phyloP scores from a whole-genome alignment of 1,140 invertebrate species.

The Drosophila serrata region DNA sequence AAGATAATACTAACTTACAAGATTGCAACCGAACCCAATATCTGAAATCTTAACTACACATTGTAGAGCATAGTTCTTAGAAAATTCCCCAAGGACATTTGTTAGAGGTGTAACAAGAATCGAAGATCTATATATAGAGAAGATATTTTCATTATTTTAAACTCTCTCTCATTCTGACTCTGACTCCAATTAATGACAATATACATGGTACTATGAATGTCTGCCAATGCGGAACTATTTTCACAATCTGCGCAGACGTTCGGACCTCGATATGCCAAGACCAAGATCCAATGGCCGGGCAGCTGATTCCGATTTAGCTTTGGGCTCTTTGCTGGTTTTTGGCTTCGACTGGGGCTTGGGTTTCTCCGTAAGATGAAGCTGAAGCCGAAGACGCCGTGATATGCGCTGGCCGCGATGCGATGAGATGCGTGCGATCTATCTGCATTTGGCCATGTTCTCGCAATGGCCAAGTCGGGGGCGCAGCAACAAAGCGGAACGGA shows the following conservation, averaged over 20 bases:
- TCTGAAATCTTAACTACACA: too few species aligned
- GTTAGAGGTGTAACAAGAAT: neutral
- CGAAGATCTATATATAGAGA: neutral
- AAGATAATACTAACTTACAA: neutral
- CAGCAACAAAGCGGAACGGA: conserved; percentile 45
- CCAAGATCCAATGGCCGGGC: conserved; percentile 51
- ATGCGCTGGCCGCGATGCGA: conserved; percentile 48
- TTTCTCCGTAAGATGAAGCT: conserved; percentile 57
- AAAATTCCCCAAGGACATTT: neutral
- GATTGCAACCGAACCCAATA: too few species aligned
- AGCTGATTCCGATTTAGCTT: conserved; percentile 47
- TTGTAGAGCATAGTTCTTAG: too few species aligned
- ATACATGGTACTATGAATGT: conserved; percentile 10
- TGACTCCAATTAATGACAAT: neutral
- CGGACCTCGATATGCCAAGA: conserved; percentile 72
- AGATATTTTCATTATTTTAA: neutral
- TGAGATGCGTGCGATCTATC: conserved; percentile 73
- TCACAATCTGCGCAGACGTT: conserved; percentile 60
- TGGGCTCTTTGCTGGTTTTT: conserved; percentile 3
- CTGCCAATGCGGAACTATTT: conserved; percentile 71
- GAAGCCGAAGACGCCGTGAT: conserved; percentile 58
- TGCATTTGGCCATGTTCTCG: conserved; percentile 69
- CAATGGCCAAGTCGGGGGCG: conserved; percentile 53
- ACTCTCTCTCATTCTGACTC: neutral
- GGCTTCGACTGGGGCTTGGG: conserved; percentile 44